Percentiles rank a stretch among this genome's conserved stretches.
Evolutionary conservation across 2,113 vertebrate genomes (phyloP).

Genomic region (Microcebus tavaratra): DNA sequence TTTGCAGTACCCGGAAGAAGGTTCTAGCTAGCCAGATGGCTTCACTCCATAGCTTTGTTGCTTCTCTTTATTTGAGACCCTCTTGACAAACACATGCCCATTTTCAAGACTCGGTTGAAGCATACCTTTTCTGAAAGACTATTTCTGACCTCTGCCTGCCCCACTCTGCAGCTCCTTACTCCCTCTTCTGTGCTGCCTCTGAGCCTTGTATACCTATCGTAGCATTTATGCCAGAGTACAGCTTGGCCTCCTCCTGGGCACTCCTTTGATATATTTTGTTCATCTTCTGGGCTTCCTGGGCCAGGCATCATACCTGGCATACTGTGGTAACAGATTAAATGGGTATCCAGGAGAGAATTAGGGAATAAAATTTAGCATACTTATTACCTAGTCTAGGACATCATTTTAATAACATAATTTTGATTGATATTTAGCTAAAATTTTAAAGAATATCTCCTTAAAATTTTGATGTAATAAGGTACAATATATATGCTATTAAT

Average conservation of each 20-base stretch:
- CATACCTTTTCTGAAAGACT: not conserved
- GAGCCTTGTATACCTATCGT: not conserved
- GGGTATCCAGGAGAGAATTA: not conserved
- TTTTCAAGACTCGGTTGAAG: not conserved
- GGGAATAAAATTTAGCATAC: not conserved
- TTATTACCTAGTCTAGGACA: not conserved
- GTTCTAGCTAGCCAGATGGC: not conserved
- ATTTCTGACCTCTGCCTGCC: not conserved
- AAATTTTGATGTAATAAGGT: not conserved
- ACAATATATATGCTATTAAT: not conserved
- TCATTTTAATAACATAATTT: not conserved
- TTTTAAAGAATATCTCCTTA: not conserved
- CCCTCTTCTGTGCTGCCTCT: not conserved
- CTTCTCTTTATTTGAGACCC: not conserved
- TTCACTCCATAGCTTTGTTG: not conserved
- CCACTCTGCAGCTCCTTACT: not conserved
- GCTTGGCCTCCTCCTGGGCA: not conserved
- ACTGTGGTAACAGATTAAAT: not conserved
- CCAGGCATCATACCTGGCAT: not conserved
- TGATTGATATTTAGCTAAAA: slow-evolving; percentile 16
- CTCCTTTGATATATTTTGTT: not conserved
- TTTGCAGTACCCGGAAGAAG: not conserved
- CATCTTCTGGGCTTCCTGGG: not conserved
- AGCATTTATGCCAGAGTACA: not conserved
- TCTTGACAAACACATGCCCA: not conserved